Evolutionary conservation across 2,113 vertebrate species (phyloP), one percentile per base, ranked within the genome.

Genomic region (Jacana jacana): DNA sequence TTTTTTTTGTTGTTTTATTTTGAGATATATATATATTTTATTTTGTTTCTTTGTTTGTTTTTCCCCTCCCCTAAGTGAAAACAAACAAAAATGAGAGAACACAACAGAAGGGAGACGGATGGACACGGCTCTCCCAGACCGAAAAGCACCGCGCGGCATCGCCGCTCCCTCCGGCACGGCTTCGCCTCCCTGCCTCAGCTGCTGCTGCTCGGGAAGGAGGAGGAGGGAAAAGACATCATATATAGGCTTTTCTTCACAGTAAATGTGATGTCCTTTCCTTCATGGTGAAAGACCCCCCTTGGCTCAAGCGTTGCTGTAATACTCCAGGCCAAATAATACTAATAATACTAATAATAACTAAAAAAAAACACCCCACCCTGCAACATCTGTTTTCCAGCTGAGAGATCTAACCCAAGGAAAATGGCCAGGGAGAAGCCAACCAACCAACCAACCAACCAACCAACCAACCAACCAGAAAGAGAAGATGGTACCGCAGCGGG

Each of bases 221-320:
- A 93, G 12, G 81, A 65, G 68, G 81, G 78, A 93, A 95, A 94
- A 95, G 95, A 93, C 90, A 70, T 79, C 86, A 58, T 69, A 70
- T 17, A 57, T 37, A 61, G 92, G 91, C 42, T 77, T 82, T 78
- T 81, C 89, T 98, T 98, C 97, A 98, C 97, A 97, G 97, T 97
- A 71, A 95, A 93, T 80, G 95, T 83, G 92, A 86, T 88, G 44
- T 48, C 93, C 80, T 83, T 91, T 90, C 91, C 93, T 58, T 42
- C 15, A 6, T 2, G 87, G 57, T 83, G 94, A 81, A 82, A 77
- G 83, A 35, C 51, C n/a, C 71, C 68, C 93, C 65, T 78, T 27
- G 55, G 91, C 63, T 96, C 76, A 76, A 91, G 84, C 12, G 2
- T 33, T 64, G 55, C 68, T n/a, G 28, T n/a, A 70, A 77, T 22